Conservation (phyloP, 2,113 vertebrate species). For the Heterotilapia buettikoferi region DNA sequence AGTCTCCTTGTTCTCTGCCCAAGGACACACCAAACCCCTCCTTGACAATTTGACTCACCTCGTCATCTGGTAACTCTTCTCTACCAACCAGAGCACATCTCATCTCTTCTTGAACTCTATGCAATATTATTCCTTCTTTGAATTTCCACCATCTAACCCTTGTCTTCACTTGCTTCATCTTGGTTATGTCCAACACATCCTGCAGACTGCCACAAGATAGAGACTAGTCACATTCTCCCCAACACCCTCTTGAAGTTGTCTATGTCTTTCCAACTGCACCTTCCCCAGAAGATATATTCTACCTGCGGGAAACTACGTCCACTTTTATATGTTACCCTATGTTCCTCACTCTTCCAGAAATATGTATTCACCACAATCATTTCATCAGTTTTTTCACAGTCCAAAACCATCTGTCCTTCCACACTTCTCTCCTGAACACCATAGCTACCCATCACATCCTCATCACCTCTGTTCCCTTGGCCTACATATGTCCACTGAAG, state of each 20-base stretch:
- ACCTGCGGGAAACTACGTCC: neutral
- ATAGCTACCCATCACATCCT: neutral
- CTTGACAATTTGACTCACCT: neutral
- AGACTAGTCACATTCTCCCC: neutral
- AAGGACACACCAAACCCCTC: neutral
- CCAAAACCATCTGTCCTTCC: neutral
- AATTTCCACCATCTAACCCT: neutral
- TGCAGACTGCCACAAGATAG: neutral
- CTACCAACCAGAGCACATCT: neutral
- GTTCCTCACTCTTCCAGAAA: neutral
- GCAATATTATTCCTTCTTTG: neutral
- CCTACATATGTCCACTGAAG: neutral
- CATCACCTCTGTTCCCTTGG: neutral
- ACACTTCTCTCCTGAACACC: neutral
- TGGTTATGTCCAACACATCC: neutral
- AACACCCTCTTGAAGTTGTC: neutral
- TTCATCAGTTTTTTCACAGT: neutral
- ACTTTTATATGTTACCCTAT: neutral
- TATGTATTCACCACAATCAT: neutral
- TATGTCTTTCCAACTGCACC: neutral
- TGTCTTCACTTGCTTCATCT: neutral
- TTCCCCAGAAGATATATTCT: neutral
- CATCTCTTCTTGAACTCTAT: neutral
- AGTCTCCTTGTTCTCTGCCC: neutral
- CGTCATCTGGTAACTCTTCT: neutral